Base-by-base conservation (phyloP, 2,113 vertebrate species). In the Mesembrinibis cayennensis region DNA sequence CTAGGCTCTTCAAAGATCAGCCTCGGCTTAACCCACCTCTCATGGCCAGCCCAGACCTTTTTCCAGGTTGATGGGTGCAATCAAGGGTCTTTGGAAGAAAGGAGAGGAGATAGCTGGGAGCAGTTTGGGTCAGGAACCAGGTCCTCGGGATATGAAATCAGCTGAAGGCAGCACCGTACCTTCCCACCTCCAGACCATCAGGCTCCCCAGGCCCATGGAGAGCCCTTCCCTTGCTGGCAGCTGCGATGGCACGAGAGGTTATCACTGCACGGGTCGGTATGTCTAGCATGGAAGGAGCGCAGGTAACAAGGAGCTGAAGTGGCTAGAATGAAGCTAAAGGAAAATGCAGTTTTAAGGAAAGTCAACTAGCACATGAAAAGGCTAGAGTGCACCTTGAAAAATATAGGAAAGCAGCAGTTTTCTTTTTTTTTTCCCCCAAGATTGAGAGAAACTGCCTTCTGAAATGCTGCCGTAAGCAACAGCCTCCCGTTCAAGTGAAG, bases 201-300 rank as follows among this genome's bases (percentile, higher is more conserved):
- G 0, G 2, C 21, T 72, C 14, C 52, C 38, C 13, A 5, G 27
- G 20, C 67, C 59, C 34, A 8, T 3, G 32, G 13, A 30, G 38
- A 66, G 16, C 74, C 45, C 45, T 12, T 3, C 10, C 22, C 59
- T 53, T 6, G 5, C 66, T 9, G 36, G 26, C 42, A 47, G 61
- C 38, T 16, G 71, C 4, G 1, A 20, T 3, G 3, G 63, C 50
- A 58, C 0, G 2, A 42, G 65, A 13, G 5, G 20, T 27, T 26
- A 16, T 13, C 1, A 3, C 25, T 55, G 47, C 63, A 16, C 0
- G 1, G 8, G n/a, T 22, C 4, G 0, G 32, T 29, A 8, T 4
- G 11, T 16, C 13, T 7, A 29, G 30, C 47, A 11, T 16, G n/a
- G 12, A 65, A 26, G 50, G 14, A 52, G 16, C 0, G 0, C 6